A percentile compares a stretch with the other conserved stretches of the same genome.
Evolutionary conservation across 1,140 invertebrate genomes (phyloP).

Genomic region (Drosophila eugracilis): DNA sequence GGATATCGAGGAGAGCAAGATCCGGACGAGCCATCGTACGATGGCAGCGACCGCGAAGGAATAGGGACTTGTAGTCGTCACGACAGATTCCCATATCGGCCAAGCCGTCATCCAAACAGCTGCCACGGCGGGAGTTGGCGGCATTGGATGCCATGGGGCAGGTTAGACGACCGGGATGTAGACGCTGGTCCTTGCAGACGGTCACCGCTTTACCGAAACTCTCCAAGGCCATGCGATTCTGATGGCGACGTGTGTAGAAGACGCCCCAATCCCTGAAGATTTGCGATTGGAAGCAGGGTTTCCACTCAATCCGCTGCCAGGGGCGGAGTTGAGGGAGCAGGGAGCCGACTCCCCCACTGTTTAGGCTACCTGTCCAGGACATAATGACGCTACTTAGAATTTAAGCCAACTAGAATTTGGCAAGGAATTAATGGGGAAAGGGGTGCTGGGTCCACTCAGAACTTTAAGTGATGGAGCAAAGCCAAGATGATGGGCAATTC

Average conservation of each 20-base stretch:
- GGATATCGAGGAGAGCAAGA: slow-evolving; percentile 19
- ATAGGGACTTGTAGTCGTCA: background rate
- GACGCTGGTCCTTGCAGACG: slow-evolving; percentile 2
- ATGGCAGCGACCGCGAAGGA: slow-evolving; percentile 8
- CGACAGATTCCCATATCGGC: background rate
- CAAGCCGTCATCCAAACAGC: background rate
- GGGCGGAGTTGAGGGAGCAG: slow-evolving; percentile 31
- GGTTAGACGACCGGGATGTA: too few species aligned
- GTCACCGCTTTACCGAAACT: slow-evolving; percentile 8
- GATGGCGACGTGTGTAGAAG: slow-evolving; percentile 29
- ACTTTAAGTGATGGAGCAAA: background rate
- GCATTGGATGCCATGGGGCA: too few species aligned
- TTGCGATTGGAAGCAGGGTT: slow-evolving; percentile 17
- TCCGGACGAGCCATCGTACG: slow-evolving; percentile 28
- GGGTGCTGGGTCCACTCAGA: too few species aligned
- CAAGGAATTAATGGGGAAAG: background rate
- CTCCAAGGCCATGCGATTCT: slow-evolving; percentile 23
- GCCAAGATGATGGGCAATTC: background rate
- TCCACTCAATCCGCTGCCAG: slow-evolving; percentile 64
- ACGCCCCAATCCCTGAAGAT: slow-evolving; percentile 53
- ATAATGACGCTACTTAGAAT: slow-evolving; percentile 7
- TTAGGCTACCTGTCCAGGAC: slow-evolving; percentile 16
- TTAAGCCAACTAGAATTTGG: slow-evolving; percentile 6
- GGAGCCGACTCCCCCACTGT: background rate
- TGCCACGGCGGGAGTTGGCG: background rate